phyloP scores from a whole-genome alignment of 1,140 invertebrate species.

The Hylaeus volcanicus region DNA sequence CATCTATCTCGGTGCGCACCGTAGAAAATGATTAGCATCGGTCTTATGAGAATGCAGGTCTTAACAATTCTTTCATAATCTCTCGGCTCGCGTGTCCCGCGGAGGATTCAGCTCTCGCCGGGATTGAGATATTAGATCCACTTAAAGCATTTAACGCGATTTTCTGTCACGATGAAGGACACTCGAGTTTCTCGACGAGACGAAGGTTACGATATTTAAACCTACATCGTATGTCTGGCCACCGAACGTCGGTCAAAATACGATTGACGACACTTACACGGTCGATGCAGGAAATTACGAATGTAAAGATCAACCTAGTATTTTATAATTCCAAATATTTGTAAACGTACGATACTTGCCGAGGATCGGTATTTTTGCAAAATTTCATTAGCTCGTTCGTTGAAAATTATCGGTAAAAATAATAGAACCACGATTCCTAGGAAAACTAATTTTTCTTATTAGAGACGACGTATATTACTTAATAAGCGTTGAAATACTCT shows the following conservation, averaged over 20 bases:
- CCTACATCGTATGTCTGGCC: neutral
- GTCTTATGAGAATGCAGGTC: neutral
- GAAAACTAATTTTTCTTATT: no score
- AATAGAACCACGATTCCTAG: no score
- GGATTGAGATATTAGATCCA: constrained; percentile 52
- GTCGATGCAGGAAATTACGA: neutral
- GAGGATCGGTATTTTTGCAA: no score
- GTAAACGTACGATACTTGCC: no score
- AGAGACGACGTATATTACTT: no score
- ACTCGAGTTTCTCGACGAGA: neutral
- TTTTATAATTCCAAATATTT: no score
- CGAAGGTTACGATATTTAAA: constrained; percentile 38
- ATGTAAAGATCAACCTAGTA: no score
- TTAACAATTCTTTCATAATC: neutral
- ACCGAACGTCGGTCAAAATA: neutral
- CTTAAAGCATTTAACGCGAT: constrained; percentile 57
- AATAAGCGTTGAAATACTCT: no score
- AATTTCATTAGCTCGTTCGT: no score
- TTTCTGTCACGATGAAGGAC: constrained; percentile 46
- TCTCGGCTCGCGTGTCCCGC: no score
- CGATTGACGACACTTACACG: neutral
- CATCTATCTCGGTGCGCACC: no score
- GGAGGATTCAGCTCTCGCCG: constrained; percentile 20
- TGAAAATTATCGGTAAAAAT: no score
- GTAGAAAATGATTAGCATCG: neutral